Base-by-base conservation (phyloP, 2,888 invertebrate species). In the Halocaridina rubra region DNA sequence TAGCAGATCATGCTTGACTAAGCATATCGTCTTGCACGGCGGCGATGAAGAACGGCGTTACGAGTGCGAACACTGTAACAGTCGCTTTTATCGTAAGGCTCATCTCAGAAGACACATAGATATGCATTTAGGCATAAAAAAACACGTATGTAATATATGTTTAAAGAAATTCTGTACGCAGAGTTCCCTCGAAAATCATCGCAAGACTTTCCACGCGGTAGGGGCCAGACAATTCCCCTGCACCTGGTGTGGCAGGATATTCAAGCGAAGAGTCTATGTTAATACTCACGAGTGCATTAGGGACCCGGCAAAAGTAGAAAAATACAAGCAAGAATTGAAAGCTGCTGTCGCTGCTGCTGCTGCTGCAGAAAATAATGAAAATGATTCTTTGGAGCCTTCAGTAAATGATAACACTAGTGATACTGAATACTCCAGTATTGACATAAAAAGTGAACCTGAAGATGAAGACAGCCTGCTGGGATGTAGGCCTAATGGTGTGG, bases 91-190 rank as follows among this genome's bases (percentile, higher is more conserved):
- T 57, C 77, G 86, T 8, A 86, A 86, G 33, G 86, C 86, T 22
- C 86, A 86, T 67, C 78, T 86, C 19, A 81, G 81, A 39, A 59
- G 86, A 29, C 86, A 86, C 57, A 86, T 86, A 27, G 80, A 85
- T 59, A 85, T 78, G 71, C 86, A 86, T 29, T 32, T 86, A 13
- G 86, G 86, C 13, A 81, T 86, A 39, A 86, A 86, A 19, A 78
- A 85, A 19, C 74, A 81, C 46, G 81, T 81, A 46, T 85, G 86
- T 64, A 29, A 67, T 10, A n/a, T 46, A 10, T 86, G 86, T 53
- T 27, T 29, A n/a, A 86, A 86, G 74, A 86, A 79, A 29, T 86
- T 86, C 64, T 81, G 77, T 27, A 85, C 81, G 4, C 22, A 69
- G 5, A 72, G 77, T 22, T 78, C 77, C 8, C 81, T 86, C 19